Evolutionary conservation across 2,888 invertebrate genomes (phyloP), one percentile per base, ranked within the genome.

Genomic region (Drosophila peninsularis): DNA sequence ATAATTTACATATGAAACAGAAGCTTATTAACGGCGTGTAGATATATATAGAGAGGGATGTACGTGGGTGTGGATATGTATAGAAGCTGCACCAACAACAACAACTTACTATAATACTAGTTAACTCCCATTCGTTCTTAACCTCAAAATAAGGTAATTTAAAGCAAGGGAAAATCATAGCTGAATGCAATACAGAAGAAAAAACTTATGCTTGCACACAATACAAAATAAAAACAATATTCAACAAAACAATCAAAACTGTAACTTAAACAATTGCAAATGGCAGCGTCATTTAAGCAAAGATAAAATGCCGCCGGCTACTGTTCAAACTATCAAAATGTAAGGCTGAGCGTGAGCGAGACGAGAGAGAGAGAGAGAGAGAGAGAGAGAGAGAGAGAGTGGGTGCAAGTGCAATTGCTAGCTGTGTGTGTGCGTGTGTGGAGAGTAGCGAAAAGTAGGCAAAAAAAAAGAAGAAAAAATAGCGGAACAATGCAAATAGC

Each of bases 61-160:
- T 30, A 30, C 52, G 24, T 49, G 21, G 49, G 36, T 49, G 32
- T 19, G 5, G 39, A 57, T 27, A 30, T 30, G 10, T 54, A 10
- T 62, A 32, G 24, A 19, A 61, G 39, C 34, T 54, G 42, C 19
- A 62, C 17, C 13, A 50, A 55, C 17, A 63, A 58, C 60, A 58
- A 56, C 17, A 62, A 87, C 85, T 87, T 84, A 82, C 88, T 55
- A 81, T 39, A 53, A 61, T 56, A 54, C 52, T 39, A 41, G 62
- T 52, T 52, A 81, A 62, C 67, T 62, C 63, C 71, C 82, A 71
- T 64, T 79, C 80, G 61, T 44, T 47, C 61, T 58, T 76, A 82
- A 80, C 84, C 89, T 89, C 69, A 55, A 76, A 69, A 14, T 9
- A 54, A 30, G 50, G 47, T 3, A 62, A 55, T 14, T 61, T 60